Conservation (phyloP, 2,888 invertebrate genomes). For the Pherbina coryleti region DNA sequence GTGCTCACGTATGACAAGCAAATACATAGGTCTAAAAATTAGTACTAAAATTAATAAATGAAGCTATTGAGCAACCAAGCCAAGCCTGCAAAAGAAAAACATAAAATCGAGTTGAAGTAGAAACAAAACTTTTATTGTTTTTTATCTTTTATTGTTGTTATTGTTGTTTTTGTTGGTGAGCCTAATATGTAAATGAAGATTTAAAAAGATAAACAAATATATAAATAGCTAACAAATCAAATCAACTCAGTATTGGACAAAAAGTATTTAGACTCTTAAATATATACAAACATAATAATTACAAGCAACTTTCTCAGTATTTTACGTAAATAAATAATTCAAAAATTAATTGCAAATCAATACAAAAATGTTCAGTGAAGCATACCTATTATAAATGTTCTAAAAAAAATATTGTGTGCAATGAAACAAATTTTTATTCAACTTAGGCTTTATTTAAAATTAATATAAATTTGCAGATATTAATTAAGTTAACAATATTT, state of each 20-base stretch:
- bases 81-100: conserved; percentile 33
- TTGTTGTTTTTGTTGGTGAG: conserved; percentile 41
- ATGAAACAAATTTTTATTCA: background rate
- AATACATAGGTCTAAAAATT: background rate
- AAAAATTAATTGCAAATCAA: background rate
- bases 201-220: background rate
- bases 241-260: background rate
- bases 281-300: background rate
- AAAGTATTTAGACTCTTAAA: background rate
- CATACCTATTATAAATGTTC: background rate
- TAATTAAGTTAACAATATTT: conserved; percentile 19
- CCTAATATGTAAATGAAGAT: conserved; percentile 1
- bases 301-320: background rate
- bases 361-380: background rate
- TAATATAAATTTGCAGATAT: background rate
- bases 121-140: conserved; percentile 55
- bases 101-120: conserved; percentile 28
- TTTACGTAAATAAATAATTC: background rate
- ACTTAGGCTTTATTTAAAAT: too few relatives aligned
- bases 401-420: background rate
- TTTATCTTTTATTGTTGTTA: conserved; percentile 38
- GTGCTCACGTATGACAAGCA: background rate
- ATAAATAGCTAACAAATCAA: conserved; percentile 3
- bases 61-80: conserved; percentile 13
- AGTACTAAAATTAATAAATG: conserved; percentile 1